Evolutionary conservation across 2,888 invertebrate species (phyloP).

Genomic region (Drosophila mimica): DNA sequence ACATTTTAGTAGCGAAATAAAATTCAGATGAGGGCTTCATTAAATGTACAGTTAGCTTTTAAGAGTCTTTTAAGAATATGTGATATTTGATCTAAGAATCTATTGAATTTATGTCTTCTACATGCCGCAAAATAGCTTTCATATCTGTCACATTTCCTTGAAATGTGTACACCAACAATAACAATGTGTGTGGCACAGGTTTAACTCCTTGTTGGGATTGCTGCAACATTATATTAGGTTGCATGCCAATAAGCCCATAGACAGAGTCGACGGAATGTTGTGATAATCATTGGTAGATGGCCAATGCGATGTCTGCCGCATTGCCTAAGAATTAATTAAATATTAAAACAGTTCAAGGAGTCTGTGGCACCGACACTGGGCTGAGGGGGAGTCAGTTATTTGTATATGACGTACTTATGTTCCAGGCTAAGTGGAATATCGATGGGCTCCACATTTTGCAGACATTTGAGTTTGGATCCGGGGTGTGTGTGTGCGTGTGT

Average conservation of each 20-base stretch:
- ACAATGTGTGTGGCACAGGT: not conserved
- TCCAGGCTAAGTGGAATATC: constrained; percentile 8
- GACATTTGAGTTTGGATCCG: constrained; percentile 11
- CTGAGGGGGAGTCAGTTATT: not conserved
- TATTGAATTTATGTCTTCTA: not conserved
- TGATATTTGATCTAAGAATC: not conserved
- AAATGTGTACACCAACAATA: not conserved
- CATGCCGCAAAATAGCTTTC: not conserved
- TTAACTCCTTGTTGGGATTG: not conserved
- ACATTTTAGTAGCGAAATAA: not conserved
- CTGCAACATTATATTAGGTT: not conserved
- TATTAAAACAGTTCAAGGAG: constrained; percentile 34
- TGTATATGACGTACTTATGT: not conserved
- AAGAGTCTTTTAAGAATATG: not conserved
- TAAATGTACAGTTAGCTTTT: too few relatives aligned
- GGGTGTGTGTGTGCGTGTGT: not conserved
- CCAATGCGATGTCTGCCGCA: constrained; percentile 17
- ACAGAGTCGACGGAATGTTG: constrained; percentile 2
- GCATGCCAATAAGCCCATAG: not conserved
- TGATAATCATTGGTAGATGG: constrained; percentile 28
- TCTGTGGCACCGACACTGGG: not conserved
- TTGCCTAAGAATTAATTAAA: constrained; percentile 48
- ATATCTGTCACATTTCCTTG: not conserved
- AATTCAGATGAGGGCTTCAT: not conserved
- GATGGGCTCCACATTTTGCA: constrained; percentile 10